Evolutionary conservation across 2,888 invertebrate genomes (phyloP).

Genomic region (Acanthacorydalis orientalis): DNA sequence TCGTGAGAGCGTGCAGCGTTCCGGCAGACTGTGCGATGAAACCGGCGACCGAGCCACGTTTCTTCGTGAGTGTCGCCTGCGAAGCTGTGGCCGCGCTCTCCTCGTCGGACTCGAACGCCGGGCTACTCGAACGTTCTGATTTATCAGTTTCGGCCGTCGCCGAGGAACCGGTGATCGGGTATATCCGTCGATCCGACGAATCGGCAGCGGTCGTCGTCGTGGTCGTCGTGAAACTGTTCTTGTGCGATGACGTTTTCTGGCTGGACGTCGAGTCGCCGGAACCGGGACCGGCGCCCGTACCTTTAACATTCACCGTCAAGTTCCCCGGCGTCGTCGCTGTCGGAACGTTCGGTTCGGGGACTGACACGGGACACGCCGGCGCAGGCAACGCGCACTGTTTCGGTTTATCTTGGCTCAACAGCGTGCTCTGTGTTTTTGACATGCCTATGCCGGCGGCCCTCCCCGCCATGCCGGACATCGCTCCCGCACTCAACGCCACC

Average conservation of each 20-base stretch:
- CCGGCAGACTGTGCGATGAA: slow-evolving; percentile 44
- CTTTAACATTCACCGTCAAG: slow-evolving; percentile 16
- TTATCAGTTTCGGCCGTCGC: slow-evolving; percentile 41
- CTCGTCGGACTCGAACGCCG: slow-evolving; percentile 89
- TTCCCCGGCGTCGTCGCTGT: slow-evolving; percentile 15
- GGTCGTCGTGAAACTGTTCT: slow-evolving; percentile 38
- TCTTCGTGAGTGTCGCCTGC: slow-evolving; percentile 28
- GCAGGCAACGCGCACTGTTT: slow-evolving; percentile 31
- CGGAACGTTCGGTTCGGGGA: slow-evolving; percentile 23
- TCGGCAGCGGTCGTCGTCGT: slow-evolving; percentile 30
- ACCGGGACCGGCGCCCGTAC: slow-evolving; percentile 13
- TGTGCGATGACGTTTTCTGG: slow-evolving; percentile 40
- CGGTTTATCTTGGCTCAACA: slow-evolving; percentile 55
- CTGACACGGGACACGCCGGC: slow-evolving; percentile 13
- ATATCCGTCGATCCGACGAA: slow-evolving; percentile 14
- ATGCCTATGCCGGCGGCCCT: slow-evolving; percentile 73
- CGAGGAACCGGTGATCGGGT: slow-evolving; percentile 13
- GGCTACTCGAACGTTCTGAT: slow-evolving; percentile 75
- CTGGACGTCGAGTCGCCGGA: slow-evolving; percentile 42
- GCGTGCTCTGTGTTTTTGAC: slow-evolving; percentile 54
- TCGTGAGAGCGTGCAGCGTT: slow-evolving; percentile 19
- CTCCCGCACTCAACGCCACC: slow-evolving; percentile 79
- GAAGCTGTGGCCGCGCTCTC: slow-evolving; percentile 52
- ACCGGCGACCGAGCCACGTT: slow-evolving; percentile 49
- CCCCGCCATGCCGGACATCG: slow-evolving; percentile 82